These are phyloP conservation scores for Heterotilapia buettikoferi DNA, from an alignment of 2,113 vertebrate genomes.

Conservation along the genomic window DNA sequence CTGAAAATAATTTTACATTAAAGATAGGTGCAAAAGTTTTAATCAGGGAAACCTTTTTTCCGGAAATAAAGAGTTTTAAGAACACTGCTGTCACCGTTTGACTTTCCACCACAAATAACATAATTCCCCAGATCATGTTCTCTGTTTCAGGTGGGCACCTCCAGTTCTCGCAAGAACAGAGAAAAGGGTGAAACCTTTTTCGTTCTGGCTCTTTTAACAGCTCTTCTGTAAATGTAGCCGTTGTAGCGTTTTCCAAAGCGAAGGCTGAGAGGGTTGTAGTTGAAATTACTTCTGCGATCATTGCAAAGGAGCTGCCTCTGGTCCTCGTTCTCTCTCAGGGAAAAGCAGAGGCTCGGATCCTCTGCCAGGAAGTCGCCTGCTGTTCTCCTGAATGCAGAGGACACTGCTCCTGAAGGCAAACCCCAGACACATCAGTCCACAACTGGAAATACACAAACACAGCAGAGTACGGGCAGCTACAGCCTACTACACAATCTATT, in stretches of 20 bases:
- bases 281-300: slow-evolving; percentile 71
- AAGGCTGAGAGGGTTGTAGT: slow-evolving; percentile 75
- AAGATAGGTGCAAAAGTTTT: not conserved
- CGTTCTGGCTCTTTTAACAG: not conserved
- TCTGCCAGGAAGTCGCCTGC: slow-evolving; percentile 22
- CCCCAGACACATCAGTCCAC: not conserved
- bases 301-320: slow-evolving; percentile 68
- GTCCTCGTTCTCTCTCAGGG: slow-evolving; percentile 56
- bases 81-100: not conserved
- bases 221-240: not conserved
- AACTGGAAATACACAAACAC: not conserved
- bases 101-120: not conserved
- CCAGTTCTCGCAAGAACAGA: slow-evolving; percentile 46
- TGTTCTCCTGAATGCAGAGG: not conserved
- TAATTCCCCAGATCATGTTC: not conserved
- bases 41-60: not conserved
- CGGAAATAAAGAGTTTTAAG: not conserved
- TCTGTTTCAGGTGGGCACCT: slow-evolving; percentile 30
- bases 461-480: not conserved
- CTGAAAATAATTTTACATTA: not conserved
- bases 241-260: slow-evolving; percentile 72
- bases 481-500: not conserved
- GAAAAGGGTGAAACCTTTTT: slow-evolving; percentile 16
- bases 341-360: slow-evolving; percentile 60
- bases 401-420: slow-evolving; percentile 7